phyloP scores from a whole-genome alignment of 2,888 invertebrate species.

The Argyresthia goedartella region DNA sequence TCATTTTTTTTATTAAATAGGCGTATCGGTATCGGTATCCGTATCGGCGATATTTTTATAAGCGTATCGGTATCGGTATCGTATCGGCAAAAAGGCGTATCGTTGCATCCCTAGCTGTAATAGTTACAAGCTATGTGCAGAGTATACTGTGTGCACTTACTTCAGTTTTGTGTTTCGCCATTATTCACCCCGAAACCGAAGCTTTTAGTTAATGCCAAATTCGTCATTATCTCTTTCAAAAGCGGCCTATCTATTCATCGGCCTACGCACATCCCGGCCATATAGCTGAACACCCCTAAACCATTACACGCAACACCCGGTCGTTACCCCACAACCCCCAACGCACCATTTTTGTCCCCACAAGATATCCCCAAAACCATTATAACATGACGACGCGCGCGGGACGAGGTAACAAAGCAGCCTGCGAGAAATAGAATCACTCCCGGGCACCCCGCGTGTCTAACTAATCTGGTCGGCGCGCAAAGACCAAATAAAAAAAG shows the following conservation, averaged over 20 bases:
- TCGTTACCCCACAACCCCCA: conserved; percentile 32
- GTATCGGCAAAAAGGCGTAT: too few species aligned
- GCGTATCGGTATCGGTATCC: too few species aligned
- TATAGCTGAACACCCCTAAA: conserved; percentile 34
- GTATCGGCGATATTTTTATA: too few species aligned
- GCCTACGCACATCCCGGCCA: conserved; percentile 3
- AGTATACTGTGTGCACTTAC: too few species aligned
- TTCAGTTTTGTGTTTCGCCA: too few species aligned
- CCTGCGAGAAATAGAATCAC: background rate
- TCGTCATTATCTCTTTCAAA: too few species aligned
- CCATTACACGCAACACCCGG: conserved; percentile 58
- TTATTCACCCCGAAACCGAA: too few species aligned
- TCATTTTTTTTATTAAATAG: too few species aligned
- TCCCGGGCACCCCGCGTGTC: background rate
- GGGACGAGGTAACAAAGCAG: background rate
- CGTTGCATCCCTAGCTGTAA: too few species aligned
- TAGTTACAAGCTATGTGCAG: too few species aligned
- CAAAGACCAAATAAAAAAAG: conserved; percentile 69
- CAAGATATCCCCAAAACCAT: conserved; percentile 31
- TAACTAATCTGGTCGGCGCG: background rate
- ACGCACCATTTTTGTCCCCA: conserved; percentile 63
- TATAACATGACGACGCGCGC: background rate
- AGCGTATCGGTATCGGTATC: too few species aligned
- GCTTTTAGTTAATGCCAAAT: too few species aligned
- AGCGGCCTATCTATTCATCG: conserved; percentile 5